These are phyloP conservation scores for Isichthys henryi DNA, from an alignment of 2,113 vertebrate species.

Conservation along the genomic window DNA sequence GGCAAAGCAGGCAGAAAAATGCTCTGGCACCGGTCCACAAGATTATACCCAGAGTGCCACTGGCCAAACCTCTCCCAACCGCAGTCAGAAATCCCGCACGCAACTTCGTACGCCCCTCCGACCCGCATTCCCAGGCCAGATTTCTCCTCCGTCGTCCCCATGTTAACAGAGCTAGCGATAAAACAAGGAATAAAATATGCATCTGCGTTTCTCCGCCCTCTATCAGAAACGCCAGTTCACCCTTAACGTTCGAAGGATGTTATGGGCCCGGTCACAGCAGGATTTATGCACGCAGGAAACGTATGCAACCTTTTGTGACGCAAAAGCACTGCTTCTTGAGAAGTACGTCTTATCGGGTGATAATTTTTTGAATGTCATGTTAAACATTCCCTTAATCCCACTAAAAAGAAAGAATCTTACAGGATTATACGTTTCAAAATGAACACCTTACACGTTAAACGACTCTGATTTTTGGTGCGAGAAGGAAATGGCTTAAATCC, in stretches of 20 bases:
- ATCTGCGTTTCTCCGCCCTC: not conserved
- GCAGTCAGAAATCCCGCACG: slow-evolving; percentile 48
- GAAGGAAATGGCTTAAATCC: not conserved
- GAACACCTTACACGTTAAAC: not conserved
- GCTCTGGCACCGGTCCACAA: slow-evolving; percentile 63
- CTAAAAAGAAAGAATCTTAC: not conserved
- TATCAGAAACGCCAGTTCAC: not conserved
- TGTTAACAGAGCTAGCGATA: slow-evolving; percentile 48
- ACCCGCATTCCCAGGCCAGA: slow-evolving; percentile 60
- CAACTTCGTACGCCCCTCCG: slow-evolving; percentile 37
- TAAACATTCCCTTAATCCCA: not conserved
- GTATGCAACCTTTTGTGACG: not conserved
- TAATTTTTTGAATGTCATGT: not conserved
- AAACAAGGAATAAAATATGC: not conserved
- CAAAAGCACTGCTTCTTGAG: not conserved
- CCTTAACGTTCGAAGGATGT: not conserved
- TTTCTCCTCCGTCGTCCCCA: slow-evolving; percentile 34
- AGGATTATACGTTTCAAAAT: not conserved
- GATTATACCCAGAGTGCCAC: slow-evolving; percentile 44
- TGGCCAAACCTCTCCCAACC: not conserved
- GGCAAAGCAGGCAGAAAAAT: slow-evolving; percentile 72
- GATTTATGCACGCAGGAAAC: not conserved
- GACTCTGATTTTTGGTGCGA: not conserved
- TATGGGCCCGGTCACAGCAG: not conserved
- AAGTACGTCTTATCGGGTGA: not conserved